Percentiles rank a stretch among this genome's conserved stretches.
Evolutionary conservation across 2,797 vertebrate genomes (phyloP).

Genomic region (Urocyon cinereoargenteus): DNA sequence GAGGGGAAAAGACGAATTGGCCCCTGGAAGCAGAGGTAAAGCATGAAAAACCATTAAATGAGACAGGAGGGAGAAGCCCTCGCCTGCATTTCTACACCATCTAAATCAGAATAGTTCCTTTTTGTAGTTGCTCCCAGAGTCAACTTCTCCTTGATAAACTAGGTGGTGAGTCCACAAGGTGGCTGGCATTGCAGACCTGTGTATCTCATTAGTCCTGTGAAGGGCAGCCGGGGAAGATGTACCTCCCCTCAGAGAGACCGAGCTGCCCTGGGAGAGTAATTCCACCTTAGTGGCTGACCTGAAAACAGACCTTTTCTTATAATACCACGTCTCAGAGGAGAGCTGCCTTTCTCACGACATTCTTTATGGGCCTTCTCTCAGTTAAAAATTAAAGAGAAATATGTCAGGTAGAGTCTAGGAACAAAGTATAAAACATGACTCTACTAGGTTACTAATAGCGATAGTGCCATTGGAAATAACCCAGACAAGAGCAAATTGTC

Average conservation of each 20-base stretch:
- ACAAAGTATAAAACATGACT: slow-evolving; percentile 75
- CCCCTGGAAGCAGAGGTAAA: slow-evolving; percentile 21
- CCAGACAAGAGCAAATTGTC: slow-evolving; percentile 75
- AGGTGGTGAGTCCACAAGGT: slow-evolving; percentile 40
- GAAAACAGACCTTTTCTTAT: slow-evolving; percentile 65
- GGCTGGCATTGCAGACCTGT: neutral
- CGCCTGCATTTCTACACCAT: neutral
- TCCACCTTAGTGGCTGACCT: slow-evolving; percentile 60
- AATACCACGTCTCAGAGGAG: slow-evolving; percentile 75
- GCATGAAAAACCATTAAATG: slow-evolving; percentile 69
- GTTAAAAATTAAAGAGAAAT: slow-evolving; percentile 80
- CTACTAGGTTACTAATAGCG: slow-evolving; percentile 69
- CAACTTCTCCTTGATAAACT: slow-evolving; percentile 73
- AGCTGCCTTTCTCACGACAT: slow-evolving; percentile 52
- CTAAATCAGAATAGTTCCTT: slow-evolving; percentile 76
- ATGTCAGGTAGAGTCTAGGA: slow-evolving; percentile 68
- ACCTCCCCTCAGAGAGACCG: slow-evolving; percentile 55
- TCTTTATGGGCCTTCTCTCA: slow-evolving; percentile 67
- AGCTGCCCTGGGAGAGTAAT: slow-evolving; percentile 62
- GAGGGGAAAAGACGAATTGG: neutral
- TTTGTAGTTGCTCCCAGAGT: slow-evolving; percentile 48
- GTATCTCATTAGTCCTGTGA: slow-evolving; percentile 72
- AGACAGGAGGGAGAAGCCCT: slow-evolving; percentile 56
- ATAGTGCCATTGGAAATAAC: slow-evolving; percentile 61
- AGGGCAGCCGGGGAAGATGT: slow-evolving; percentile 62